phyloP scores from a whole-genome alignment of 2,888 invertebrate species.

The Steromphala cineraria region DNA sequence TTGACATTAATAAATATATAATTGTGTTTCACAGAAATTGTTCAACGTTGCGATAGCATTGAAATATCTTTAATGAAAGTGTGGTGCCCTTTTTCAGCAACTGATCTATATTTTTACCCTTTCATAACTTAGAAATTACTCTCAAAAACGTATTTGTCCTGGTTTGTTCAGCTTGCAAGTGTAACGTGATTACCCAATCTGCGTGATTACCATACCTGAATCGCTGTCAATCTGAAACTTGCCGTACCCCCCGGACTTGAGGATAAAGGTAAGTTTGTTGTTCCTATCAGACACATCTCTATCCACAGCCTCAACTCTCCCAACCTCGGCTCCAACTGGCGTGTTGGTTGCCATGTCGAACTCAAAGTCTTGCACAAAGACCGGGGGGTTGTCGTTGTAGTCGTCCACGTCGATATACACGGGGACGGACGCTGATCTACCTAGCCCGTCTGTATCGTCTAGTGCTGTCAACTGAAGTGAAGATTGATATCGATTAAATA shows the following conservation, averaged over 20 bases:
- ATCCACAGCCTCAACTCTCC: background rate
- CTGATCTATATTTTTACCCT: too few relatives aligned
- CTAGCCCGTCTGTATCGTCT: conserved; percentile 33
- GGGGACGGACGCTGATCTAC: conserved; percentile 22
- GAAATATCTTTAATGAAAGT: too few relatives aligned
- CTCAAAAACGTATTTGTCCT: too few relatives aligned
- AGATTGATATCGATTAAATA: too few relatives aligned
- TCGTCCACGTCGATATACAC: conserved; percentile 27
- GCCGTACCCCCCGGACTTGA: conserved; percentile 16
- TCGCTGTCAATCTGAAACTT: conserved; percentile 10
- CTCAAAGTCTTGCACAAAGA: background rate
- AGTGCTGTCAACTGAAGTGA: conserved; percentile 1
- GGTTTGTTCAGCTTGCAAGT: too few relatives aligned
- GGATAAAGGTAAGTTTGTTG: conserved; percentile 7
- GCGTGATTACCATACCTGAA: background rate
- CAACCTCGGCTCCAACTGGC: background rate
- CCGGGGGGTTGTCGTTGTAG: conserved; percentile 23
- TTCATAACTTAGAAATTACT: too few relatives aligned
- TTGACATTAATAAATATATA: too few relatives aligned
- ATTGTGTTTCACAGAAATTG: too few relatives aligned
- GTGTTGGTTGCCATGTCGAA: background rate
- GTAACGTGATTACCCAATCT: too few relatives aligned
- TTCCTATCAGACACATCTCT: conserved; percentile 6
- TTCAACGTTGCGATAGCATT: too few relatives aligned
- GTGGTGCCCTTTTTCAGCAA: too few relatives aligned